Conservation (phyloP, 2,113 vertebrate species). For the Callochromis pleurospilus region DNA sequence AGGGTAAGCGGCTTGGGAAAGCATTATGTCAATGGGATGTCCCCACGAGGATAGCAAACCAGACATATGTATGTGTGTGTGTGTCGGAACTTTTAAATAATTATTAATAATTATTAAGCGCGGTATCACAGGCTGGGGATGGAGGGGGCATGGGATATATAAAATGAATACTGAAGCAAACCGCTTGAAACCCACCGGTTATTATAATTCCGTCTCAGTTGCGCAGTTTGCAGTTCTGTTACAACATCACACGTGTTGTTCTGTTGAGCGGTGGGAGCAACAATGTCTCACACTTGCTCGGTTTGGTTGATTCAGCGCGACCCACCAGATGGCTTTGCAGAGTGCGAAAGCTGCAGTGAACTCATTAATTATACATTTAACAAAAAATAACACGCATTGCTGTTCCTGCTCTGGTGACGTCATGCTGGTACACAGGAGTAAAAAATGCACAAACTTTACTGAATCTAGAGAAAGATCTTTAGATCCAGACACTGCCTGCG, state of each 20-base stretch:
- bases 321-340: not conserved
- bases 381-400: not conserved
- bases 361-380: not conserved
- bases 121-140: not conserved
- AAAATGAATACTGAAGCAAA: not conserved
- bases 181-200: not conserved
- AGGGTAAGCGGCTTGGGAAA: not conserved
- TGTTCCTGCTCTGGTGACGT: not conserved
- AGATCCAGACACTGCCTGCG: not conserved
- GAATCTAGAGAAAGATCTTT: not conserved
- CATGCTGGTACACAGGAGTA: not conserved
- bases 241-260: not conserved
- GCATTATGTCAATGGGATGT: not conserved
- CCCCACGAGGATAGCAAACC: not conserved
- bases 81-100: accelerated
- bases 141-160: accelerated
- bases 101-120: not conserved
- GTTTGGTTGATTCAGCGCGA: not conserved
- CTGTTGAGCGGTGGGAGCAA: not conserved
- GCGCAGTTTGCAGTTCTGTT: not conserved
- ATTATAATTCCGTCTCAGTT: not conserved
- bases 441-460: not conserved
- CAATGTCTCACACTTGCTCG: not conserved
- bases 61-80: accelerated
- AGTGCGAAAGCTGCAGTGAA: not conserved